Base-by-base conservation (phyloP, 2,797 vertebrate species). In the Falco naumanni region DNA sequence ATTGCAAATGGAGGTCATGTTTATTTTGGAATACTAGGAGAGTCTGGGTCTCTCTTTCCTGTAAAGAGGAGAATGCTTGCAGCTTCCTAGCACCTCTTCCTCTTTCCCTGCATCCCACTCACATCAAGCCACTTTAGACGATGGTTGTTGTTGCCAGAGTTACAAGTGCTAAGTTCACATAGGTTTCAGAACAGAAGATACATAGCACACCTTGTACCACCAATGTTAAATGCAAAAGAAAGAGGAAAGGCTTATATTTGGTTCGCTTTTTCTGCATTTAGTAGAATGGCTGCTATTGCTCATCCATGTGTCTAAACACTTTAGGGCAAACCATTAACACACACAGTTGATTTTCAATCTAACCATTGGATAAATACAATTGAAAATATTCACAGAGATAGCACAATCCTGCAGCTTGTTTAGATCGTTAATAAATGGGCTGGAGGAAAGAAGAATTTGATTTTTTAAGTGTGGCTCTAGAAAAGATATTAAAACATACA, bases 101-200 rank as follows among this genome's bases (percentile, higher is more conserved):
- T 60, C 48, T 63, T 39, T 17, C n/a, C 9, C 10, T 64, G 34
- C 6, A 25, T 18, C 28, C 28, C 45, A 29, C 18, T 85, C 48
- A n/a, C 20, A 82, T 20, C 18, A 61, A 83, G 50, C 6, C 53
- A 45, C 29, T 56, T 68, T 11, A 71, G 48, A 33, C 16, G 56
- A 37, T 1, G 3, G 5, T 4, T 65, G 34, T 28, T 6, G 16
- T 28, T 41, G 17, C 22, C 50, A 81, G 31, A 82, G 21, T 26
- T 60, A 87, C 0, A 0, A 75, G 14, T 1, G 3, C 29, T 10
- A 89, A 70, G 29, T 79, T 39, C 33, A 20, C 3, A 0, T 2
- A 48, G 5, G 13, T 77, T 77, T 78, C 57, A 84, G 31, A 91
- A 61, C 10, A 81, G 34, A 90, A 65, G 60, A 16, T 59, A 43